Evolutionary conservation across 2,888 invertebrate genomes (phyloP).

Genomic region (Caradrina kadenii): DNA sequence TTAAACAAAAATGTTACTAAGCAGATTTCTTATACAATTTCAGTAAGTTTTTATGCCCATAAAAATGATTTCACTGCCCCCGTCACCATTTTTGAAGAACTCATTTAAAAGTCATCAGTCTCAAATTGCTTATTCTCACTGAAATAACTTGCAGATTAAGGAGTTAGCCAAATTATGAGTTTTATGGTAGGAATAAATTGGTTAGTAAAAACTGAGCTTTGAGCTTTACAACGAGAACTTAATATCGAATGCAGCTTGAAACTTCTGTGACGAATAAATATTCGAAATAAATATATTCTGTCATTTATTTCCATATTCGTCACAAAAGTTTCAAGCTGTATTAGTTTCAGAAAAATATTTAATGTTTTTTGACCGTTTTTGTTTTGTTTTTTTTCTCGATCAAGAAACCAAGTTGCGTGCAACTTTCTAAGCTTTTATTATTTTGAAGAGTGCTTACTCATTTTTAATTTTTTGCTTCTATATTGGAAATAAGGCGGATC

Average conservation of each 20-base stretch:
- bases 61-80: slow-evolving; percentile 20
- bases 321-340: too few relatives aligned
- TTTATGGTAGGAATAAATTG: slow-evolving; percentile 21
- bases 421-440: not conserved
- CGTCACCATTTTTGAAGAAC: slow-evolving; percentile 38
- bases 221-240: not conserved
- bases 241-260: not conserved
- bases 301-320: too few relatives aligned
- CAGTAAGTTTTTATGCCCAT: slow-evolving; percentile 12
- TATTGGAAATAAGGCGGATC: not conserved
- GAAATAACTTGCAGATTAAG: slow-evolving; percentile 31
- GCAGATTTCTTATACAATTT: not conserved
- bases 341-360: not conserved
- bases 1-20: not conserved
- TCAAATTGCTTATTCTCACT: slow-evolving; percentile 33
- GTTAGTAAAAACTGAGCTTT: slow-evolving; percentile 4
- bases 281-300: too few relatives aligned
- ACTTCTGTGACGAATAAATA: not conserved
- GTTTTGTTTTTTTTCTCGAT: too few relatives aligned
- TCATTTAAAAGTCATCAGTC: slow-evolving; percentile 49
- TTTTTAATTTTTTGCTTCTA: not conserved
- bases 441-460: not conserved
- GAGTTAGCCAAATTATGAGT: slow-evolving; percentile 26
- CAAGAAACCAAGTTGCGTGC: too few relatives aligned
- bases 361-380: not conserved